phyloP scores from a whole-genome alignment of 2,888 invertebrate species.

The Eilema depressum region DNA sequence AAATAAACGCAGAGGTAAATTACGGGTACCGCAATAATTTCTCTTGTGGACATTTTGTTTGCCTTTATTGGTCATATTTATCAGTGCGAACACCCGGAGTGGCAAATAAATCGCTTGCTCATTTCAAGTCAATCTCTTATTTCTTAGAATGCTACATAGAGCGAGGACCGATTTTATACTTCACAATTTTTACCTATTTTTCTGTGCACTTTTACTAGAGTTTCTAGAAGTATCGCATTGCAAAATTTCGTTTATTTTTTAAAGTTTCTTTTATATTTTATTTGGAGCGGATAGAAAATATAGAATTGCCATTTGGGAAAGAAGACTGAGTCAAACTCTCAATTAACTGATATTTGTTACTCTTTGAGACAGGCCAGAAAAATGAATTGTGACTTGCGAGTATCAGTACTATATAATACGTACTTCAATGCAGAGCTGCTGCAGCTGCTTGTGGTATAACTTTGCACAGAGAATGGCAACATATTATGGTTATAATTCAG shows the following conservation, averaged over 20 bases:
- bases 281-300: neutral
- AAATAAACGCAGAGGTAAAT: conserved; percentile 65
- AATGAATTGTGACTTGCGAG: no score
- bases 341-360: no score
- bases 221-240: neutral
- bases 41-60: conserved; percentile 79
- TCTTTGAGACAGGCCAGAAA: no score
- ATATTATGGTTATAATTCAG: no score
- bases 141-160: conserved; percentile 51
- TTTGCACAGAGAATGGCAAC: no score
- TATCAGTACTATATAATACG: no score
- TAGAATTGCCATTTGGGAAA: no score
- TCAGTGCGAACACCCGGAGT: conserved; percentile 71
- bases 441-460: no score
- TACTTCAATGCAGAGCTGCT: no score
- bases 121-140: conserved; percentile 66
- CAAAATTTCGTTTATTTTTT: neutral
- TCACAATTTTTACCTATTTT: conserved; percentile 1
- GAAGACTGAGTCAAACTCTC: no score
- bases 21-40: conserved; percentile 72
- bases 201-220: no score
- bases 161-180: conserved; percentile 21
- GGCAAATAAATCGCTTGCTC: conserved; percentile 72
- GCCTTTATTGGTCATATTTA: conserved; percentile 81
- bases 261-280: neutral